Evolutionary conservation across 2,888 invertebrate species (phyloP).

Genomic region (Eupithecia tripunctaria): DNA sequence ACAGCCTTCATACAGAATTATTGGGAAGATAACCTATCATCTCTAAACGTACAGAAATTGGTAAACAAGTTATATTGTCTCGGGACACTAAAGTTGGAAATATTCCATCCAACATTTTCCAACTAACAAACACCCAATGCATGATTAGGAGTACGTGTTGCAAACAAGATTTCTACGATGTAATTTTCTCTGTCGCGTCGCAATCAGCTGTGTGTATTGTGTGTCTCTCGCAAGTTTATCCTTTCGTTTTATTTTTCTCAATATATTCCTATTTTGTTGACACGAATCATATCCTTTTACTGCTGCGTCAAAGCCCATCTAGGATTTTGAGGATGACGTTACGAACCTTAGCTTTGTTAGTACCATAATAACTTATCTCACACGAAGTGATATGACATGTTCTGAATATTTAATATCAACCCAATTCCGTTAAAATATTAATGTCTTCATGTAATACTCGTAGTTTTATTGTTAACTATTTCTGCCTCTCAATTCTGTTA

Average conservation of each 20-base stretch:
- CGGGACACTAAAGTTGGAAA: neutral
- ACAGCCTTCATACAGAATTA: neutral
- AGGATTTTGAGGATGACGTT: neutral
- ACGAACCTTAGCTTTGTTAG: neutral
- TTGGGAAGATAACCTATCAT: neutral
- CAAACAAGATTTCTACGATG: constrained; percentile 62
- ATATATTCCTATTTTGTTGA: neutral
- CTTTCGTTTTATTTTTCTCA: constrained; percentile 11
- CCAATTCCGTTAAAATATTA: neutral
- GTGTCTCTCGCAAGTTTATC: constrained; percentile 31
- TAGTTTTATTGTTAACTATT: constrained; percentile 29
- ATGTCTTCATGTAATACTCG: constrained; percentile 11
- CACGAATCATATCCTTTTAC: neutral
- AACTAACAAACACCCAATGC: constrained; percentile 23
- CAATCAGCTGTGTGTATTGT: constrained; percentile 73
- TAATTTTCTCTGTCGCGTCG: constrained; percentile 74
- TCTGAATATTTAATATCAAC: constrained; percentile 33
- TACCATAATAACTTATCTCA: constrained; percentile 5
- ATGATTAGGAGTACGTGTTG: constrained; percentile 63
- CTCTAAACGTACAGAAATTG: neutral
- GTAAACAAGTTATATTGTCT: neutral
- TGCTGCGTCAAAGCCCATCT: neutral
- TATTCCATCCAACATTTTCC: neutral
- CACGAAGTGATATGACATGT: constrained; percentile 25
- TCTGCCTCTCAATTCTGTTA: neutral